phyloP scores from a whole-genome alignment of 2,113 vertebrate species.

The Phylloscopus trochiloides region DNA sequence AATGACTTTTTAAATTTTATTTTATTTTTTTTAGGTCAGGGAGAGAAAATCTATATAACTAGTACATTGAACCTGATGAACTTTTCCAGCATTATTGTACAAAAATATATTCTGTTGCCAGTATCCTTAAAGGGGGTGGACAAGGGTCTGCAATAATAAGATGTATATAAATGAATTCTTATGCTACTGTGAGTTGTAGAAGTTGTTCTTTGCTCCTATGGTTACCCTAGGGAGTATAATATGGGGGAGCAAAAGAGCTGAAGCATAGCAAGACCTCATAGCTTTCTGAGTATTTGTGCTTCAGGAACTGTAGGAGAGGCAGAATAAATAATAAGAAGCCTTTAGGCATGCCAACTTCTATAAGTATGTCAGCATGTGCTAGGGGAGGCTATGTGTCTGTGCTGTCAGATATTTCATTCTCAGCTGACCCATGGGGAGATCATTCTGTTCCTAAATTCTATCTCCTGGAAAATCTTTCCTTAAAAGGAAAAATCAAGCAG shows the following conservation, averaged over 20 bases:
- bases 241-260: not conserved
- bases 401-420: not conserved
- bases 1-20: not conserved
- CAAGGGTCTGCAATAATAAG: not conserved
- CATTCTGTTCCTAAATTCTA: slow-evolving; percentile 30
- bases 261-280: not conserved
- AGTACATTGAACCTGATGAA: not conserved
- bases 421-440: not conserved
- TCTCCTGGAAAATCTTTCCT: not conserved
- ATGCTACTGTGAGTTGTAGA: not conserved
- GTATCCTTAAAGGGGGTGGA: not conserved
- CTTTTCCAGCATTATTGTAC: not conserved
- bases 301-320: not conserved
- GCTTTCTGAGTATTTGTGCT: slow-evolving; percentile 14
- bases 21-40: not conserved
- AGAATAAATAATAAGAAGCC: slow-evolving; percentile 19
- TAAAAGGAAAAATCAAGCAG: not conserved
- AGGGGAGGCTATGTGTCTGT: not conserved
- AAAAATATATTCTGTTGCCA: not conserved
- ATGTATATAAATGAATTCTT: not conserved
- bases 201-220: not conserved
- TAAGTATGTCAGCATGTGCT: slow-evolving; percentile 10
- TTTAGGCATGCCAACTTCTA: not conserved
- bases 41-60: not conserved
- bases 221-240: not conserved